phyloP scores from a whole-genome alignment of 2,797 vertebrate species.

The Chelidonichthys spinosus region DNA sequence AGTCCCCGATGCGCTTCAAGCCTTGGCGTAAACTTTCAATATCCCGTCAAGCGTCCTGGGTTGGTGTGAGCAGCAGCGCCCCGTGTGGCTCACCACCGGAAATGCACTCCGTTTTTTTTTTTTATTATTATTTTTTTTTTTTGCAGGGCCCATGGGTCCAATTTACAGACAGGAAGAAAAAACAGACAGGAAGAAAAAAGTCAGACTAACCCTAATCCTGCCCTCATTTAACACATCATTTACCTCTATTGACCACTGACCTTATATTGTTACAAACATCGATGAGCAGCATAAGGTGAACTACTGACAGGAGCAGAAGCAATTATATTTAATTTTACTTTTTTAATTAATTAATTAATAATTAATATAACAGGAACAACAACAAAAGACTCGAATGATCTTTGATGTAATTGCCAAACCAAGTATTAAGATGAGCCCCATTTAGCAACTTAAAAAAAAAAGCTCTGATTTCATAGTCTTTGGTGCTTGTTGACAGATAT shows the following conservation, averaged over 20 bases:
- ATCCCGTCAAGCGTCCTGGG: conserved; percentile 55
- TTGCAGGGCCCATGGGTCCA: conserved; percentile 64
- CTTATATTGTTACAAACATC: conserved; percentile 40
- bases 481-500: conserved; percentile 23
- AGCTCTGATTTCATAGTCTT: conserved; percentile 24
- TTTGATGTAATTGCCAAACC: conserved; percentile 4
- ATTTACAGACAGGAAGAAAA: conserved; percentile 55
- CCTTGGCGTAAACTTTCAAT: conserved; percentile 74
- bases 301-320: neutral
- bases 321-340: neutral
- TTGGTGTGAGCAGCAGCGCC: conserved; percentile 68
- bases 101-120: conserved; percentile 26
- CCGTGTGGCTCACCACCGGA: conserved; percentile 46
- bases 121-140: no score
- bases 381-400: neutral
- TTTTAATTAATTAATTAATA: neutral
- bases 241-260: conserved; percentile 50
- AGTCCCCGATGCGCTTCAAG: conserved; percentile 44
- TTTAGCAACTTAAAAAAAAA: conserved; percentile 34
- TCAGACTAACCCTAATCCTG: conserved; percentile 47
- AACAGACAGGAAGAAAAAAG: conserved; percentile 27
- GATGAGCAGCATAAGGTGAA: conserved; percentile 16
- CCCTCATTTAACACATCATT: conserved; percentile 65
- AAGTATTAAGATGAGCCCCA: neutral
- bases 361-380: neutral